Evolutionary conservation across 2,888 invertebrate genomes (phyloP).

Genomic region (Noctua janthina): DNA sequence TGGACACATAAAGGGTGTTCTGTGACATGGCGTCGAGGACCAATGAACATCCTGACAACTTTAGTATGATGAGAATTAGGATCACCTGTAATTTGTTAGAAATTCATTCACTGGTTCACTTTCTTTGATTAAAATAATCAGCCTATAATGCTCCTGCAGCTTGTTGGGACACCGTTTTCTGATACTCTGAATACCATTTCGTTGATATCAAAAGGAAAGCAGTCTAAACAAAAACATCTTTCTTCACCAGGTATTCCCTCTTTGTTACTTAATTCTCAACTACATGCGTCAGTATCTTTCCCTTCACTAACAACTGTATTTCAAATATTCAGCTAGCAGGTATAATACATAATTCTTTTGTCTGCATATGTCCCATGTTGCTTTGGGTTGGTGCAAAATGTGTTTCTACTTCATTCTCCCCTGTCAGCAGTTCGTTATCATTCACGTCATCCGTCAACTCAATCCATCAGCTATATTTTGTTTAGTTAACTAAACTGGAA

Average conservation of each 20-base stretch:
- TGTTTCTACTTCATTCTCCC: background rate
- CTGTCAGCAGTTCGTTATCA: background rate
- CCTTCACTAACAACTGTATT: background rate
- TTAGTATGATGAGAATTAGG: slow-evolving; percentile 21
- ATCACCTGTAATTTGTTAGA: slow-evolving; percentile 31
- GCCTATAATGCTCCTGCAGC: background rate
- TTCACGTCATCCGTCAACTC: background rate
- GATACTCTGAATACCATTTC: background rate
- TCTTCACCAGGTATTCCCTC: background rate
- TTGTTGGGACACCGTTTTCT: background rate
- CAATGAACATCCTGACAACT: slow-evolving; percentile 29
- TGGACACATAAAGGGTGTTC: slow-evolving; percentile 38
- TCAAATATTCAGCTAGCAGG: background rate
- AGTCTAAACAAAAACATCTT: background rate
- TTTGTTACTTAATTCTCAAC: background rate
- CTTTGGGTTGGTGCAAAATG: background rate
- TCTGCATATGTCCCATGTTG: background rate
- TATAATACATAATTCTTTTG: background rate
- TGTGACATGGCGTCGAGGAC: slow-evolving; percentile 40
- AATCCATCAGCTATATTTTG: background rate
- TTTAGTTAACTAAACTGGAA: no score
- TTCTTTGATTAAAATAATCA: background rate
- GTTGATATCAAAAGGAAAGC: background rate
- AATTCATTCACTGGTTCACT: background rate
- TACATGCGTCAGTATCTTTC: background rate